Evolutionary conservation across 2,888 invertebrate genomes (phyloP), one percentile per base, ranked within the genome.

Genomic region (Cheilosia variabilis): DNA sequence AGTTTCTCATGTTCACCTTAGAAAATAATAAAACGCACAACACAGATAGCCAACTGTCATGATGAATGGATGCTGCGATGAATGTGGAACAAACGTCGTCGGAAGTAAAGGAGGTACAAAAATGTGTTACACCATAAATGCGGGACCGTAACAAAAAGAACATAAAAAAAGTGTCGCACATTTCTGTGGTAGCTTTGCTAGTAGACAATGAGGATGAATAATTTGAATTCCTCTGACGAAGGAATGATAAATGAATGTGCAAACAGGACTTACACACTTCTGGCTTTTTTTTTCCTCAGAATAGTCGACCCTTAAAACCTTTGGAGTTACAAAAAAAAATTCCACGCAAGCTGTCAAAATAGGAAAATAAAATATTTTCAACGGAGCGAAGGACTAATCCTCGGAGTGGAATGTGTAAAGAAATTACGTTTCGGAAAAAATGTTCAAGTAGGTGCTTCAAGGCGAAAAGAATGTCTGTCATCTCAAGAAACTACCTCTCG

Each of bases 241-340:
- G 47, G 58, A 75, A 68, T 68, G 65, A 71, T 53, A 82, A 82
- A 76, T 82, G 65, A 53, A 65, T 58, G 52, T 60, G 63, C 41
- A 60, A 63, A 71, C 63, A 58, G 43, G 52, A 58, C 53, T 71
- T 69, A 71, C 63, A 63, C 57, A 10, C 24, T 63, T 19, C 24
- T 24, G 37, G 37, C 50, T 10, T 17, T 53, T 27, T 24, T 37
- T 19, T 19, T n/a, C 5, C 15, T 63, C 17, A 9, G 31, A 22
- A 24, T 17, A 31, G 31, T 41, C 52, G 50, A 13, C 22, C 13
- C 9, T 50, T 2, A 1, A 45, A 62, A 24, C 45, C 22, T 47
- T 62, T 27, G 7, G 31, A 66, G 66, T 73, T 27, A 27, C 2
- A 22, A 22, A 55, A 73, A 13, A 22, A 15, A 13, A 24, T 50